Evolutionary conservation across 2,113 vertebrate species (phyloP), one percentile per base, ranked within the genome.

Genomic region (Phalacrocorax carbo): DNA sequence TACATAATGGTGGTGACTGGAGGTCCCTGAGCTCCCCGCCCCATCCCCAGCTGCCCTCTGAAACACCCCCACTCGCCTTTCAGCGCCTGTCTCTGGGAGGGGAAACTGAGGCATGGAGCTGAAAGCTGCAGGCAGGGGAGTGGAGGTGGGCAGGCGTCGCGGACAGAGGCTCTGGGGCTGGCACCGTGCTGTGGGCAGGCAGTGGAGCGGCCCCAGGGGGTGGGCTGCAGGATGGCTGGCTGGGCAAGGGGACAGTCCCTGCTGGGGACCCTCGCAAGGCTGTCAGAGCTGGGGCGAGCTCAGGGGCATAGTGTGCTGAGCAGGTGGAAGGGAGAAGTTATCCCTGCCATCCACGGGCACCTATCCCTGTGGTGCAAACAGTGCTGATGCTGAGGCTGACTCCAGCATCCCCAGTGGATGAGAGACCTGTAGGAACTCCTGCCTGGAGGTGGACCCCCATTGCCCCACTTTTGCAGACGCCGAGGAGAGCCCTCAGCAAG

Each of bases 401-500:
- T 81, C 38, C 12, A 4, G 26, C 13, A 57, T 73, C 30, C 16
- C 30, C 7, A 10, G 27, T 7, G 22, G 69, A 61, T 65, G 80
- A 8, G 13, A 72, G 58, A 89, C 49, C 52, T 42, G 19, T 34
- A n/a, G 54, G 62, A 40, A 9, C 38, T 75, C 17, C 86, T 26
- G 26, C 77, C 69, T 49, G 60, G 69, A 86, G 34, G 66, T 5
- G 2, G 52, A 93, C 11, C 57, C 26, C 38, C 46, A 8, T 79
- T 91, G 22, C 25, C n/a, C 58, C 22, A 15, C 46, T 93, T 90
- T 82, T 94, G 90, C 97, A 97, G 97, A 97, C 73, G 57, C 73
- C 5, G 2, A 89, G 69, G 55, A 93, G 69, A 95, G 62, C 54
- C 80, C 1, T 0, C 40, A 82, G 66, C 1, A 12, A 96, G 64